These are phyloP conservation scores for Choloepus hoffmanni DNA, from an alignment of 2,113 vertebrate species.

Conservation along the genomic window DNA sequence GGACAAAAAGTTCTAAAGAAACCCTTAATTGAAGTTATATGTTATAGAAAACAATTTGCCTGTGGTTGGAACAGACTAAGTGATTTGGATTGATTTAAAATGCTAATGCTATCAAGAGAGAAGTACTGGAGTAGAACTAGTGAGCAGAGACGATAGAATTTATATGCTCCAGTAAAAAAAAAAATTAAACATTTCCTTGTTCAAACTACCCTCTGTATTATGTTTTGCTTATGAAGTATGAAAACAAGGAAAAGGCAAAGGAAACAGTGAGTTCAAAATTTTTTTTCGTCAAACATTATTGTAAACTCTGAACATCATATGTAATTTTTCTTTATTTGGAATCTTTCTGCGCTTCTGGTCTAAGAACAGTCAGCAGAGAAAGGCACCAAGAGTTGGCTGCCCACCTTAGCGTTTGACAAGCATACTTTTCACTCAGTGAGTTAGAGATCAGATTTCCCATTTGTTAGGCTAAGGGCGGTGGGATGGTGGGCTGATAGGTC, in stretches of 20 bases:
- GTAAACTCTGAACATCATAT: background rate
- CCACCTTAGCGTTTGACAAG: conserved; percentile 58
- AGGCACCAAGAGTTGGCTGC: conserved; percentile 36
- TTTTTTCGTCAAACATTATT: background rate
- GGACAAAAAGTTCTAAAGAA: background rate
- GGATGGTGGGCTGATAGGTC: conserved; percentile 36
- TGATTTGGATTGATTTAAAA: background rate
- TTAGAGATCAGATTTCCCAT: conserved; percentile 80
- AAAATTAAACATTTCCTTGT: background rate
- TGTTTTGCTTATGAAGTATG: conserved; percentile 1
- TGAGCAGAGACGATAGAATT: background rate
- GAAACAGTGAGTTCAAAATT: background rate
- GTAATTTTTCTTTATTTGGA: background rate
- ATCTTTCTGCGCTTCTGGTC: conserved; percentile 27
- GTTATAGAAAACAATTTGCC: background rate
- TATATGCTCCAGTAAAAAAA: background rate
- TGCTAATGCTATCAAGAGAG: background rate
- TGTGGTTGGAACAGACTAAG: background rate
- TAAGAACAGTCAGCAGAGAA: background rate
- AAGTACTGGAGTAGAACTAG: background rate
- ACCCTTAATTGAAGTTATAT: background rate
- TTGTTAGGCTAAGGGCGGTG: conserved; percentile 45
- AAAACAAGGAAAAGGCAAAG: conserved; percentile 7
- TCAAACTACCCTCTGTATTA: background rate
- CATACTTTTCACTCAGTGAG: conserved; percentile 59